A percentile compares a stretch with the other conserved stretches of the same genome.
Evolutionary conservation across 2,888 invertebrate genomes (phyloP).

Genomic region (Eulithis prunata): DNA sequence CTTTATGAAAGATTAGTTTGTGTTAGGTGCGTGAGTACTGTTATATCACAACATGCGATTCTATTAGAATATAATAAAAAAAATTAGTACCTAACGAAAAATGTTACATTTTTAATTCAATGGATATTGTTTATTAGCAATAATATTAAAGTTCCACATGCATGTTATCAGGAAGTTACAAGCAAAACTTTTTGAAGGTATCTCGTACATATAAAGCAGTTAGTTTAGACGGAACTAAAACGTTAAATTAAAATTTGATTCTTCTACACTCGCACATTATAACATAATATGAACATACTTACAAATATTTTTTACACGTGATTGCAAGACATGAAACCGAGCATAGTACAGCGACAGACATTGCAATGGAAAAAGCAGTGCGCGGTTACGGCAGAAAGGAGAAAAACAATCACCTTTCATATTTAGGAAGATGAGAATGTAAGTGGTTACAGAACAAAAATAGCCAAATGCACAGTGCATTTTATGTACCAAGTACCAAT

Average conservation of each 20-base stretch:
- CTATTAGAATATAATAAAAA: background rate
- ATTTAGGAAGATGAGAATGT: slow-evolving; percentile 31
- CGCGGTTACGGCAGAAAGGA: slow-evolving; percentile 28
- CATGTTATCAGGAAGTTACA: slow-evolving; percentile 4
- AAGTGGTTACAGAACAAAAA: slow-evolving; percentile 26
- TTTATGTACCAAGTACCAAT: slow-evolving; percentile 12
- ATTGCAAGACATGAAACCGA: slow-evolving; percentile 46
- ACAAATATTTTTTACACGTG: slow-evolving; percentile 37
- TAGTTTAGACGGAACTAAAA: slow-evolving; percentile 1
- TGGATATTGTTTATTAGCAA: slow-evolving; percentile 1
- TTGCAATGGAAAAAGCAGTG: slow-evolving; percentile 35
- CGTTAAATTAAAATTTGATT: slow-evolving; percentile 1
- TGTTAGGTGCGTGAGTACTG: slow-evolving; percentile 21
- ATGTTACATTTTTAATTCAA: background rate
- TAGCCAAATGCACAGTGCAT: slow-evolving; percentile 1
- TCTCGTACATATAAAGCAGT: background rate
- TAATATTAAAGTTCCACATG: slow-evolving; percentile 14
- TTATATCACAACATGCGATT: slow-evolving; percentile 15
- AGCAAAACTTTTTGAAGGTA: background rate
- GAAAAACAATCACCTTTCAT: slow-evolving; percentile 35
- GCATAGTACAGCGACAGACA: slow-evolving; percentile 56
- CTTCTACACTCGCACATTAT: slow-evolving; percentile 16
- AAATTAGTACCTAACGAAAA: background rate
- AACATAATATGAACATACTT: slow-evolving; percentile 37
- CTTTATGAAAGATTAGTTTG: slow-evolving; percentile 24